Evolutionary conservation across 2,888 invertebrate species (phyloP).

Genomic region (Cheilosia vulpina): DNA sequence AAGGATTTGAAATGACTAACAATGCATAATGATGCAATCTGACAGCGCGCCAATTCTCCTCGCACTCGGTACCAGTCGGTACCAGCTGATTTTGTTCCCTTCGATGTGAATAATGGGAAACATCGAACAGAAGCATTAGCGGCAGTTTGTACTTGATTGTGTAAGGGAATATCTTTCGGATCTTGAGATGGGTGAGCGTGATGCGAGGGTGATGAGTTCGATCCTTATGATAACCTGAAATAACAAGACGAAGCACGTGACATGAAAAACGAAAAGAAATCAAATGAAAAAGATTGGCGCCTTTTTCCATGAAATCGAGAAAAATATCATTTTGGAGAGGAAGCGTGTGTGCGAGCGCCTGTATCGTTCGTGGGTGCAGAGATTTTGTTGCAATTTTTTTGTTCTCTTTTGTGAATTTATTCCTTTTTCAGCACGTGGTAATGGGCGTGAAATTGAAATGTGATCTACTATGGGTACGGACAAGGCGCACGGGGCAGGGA

Average conservation of each 20-base stretch:
- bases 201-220: constrained; percentile 54
- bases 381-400: constrained; percentile 46
- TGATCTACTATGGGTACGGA: constrained; percentile 39
- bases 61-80: constrained; percentile 32
- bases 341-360: constrained; percentile 12
- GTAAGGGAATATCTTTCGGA: constrained; percentile 44
- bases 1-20: constrained; percentile 69
- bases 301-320: constrained; percentile 34
- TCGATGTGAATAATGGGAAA: constrained; percentile 2
- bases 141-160: constrained; percentile 67
- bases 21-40: constrained; percentile 71
- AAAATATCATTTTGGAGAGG: constrained; percentile 12
- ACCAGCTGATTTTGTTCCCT: constrained; percentile 55
- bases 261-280: constrained; percentile 40
- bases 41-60: constrained; percentile 72
- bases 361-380: constrained; percentile 50
- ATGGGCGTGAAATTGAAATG: constrained; percentile 74
- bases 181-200: constrained; percentile 12
- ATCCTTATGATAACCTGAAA: constrained; percentile 56
- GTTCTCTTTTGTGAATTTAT: background rate
- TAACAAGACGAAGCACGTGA: constrained; percentile 62
- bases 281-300: constrained; percentile 49
- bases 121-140: constrained; percentile 60
- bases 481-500: constrained; percentile 8
- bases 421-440: constrained; percentile 62